phyloP scores from a whole-genome alignment of 2,797 vertebrate species.

The Protosalanx chinensis region DNA sequence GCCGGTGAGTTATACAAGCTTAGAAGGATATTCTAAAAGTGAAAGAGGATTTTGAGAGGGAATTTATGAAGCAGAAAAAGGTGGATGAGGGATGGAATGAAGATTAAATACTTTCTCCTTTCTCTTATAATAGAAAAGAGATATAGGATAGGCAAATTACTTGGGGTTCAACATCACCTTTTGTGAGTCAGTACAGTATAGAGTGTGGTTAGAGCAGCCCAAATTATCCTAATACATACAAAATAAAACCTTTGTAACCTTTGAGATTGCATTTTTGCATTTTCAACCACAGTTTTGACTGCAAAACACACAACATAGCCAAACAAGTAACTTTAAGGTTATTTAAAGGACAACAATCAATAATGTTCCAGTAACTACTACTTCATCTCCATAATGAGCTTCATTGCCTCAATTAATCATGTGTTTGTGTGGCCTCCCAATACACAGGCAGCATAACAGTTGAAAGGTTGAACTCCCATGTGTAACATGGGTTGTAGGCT shows the following conservation, averaged over 20 bases:
- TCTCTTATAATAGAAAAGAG: slow-evolving; percentile 48
- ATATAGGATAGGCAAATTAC: slow-evolving; percentile 22
- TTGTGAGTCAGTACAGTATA: not conserved
- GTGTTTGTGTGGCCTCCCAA: slow-evolving; percentile 62
- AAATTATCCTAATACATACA: not conserved
- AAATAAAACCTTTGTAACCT: not conserved
- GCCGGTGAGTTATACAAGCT: slow-evolving; percentile 40
- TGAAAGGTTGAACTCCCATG: slow-evolving; percentile 32
- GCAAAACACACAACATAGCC: slow-evolving; percentile 62
- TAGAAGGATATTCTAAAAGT: slow-evolving; percentile 29
- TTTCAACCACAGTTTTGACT: slow-evolving; percentile 62
- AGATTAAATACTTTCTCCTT: slow-evolving; percentile 48
- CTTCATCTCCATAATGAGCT: slow-evolving; percentile 83
- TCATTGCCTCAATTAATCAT: slow-evolving; percentile 79
- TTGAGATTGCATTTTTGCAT: slow-evolving; percentile 40
- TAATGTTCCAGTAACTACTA: slow-evolving; percentile 77
- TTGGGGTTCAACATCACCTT: not conserved
- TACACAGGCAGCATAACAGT: slow-evolving; percentile 66
- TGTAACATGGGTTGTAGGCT: not conserved
- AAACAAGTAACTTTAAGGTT: slow-evolving; percentile 78
- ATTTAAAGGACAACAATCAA: slow-evolving; percentile 82
- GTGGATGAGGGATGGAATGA: slow-evolving; percentile 50
- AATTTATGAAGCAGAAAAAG: slow-evolving; percentile 62
- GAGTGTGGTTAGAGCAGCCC: not conserved
- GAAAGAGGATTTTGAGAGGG: slow-evolving; percentile 63